Percentiles rank a stretch among this genome's conserved stretches.
Conservation (phyloP, 2,888 invertebrate genomes). For the Ophion costatus region DNA sequence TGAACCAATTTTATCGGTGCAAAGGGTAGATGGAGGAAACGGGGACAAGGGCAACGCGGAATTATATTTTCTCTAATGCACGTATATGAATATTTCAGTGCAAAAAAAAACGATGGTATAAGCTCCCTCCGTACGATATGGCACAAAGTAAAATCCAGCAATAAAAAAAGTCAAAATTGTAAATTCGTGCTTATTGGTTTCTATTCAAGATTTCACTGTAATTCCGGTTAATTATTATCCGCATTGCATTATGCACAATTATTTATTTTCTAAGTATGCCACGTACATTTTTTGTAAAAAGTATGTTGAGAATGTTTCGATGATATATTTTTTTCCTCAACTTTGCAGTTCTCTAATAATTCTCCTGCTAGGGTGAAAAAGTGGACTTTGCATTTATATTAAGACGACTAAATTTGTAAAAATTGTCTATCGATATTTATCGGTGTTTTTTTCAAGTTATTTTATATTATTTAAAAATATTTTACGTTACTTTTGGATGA, state of each 20-base stretch:
- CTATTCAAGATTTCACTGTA: too few species aligned
- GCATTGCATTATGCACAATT: neutral
- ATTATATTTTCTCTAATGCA: constrained; percentile 1
- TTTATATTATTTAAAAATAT: too few species aligned
- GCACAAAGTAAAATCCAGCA: constrained; percentile 11
- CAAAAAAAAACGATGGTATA: neutral
- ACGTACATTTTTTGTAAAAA: constrained; percentile 5
- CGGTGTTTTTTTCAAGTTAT: too few species aligned
- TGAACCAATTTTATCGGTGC: neutral
- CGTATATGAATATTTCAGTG: constrained; percentile 2
- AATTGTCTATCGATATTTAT: neutral
- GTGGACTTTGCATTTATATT: too few species aligned
- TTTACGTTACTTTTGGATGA: too few species aligned
- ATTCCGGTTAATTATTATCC: too few species aligned
- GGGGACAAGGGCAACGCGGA: neutral
- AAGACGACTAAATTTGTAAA: too few species aligned
- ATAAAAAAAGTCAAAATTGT: too few species aligned
- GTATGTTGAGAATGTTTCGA: neutral
- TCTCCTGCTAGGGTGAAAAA: too few species aligned
- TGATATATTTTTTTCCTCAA: neutral
- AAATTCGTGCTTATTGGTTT: too few species aligned
- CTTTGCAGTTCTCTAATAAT: too few species aligned
- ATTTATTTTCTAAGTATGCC: constrained; percentile 3
- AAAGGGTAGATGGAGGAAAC: neutral
- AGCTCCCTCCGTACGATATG: neutral